phyloP scores from a whole-genome alignment of 2,888 invertebrate species.

The Margaritifera margaritifera region DNA sequence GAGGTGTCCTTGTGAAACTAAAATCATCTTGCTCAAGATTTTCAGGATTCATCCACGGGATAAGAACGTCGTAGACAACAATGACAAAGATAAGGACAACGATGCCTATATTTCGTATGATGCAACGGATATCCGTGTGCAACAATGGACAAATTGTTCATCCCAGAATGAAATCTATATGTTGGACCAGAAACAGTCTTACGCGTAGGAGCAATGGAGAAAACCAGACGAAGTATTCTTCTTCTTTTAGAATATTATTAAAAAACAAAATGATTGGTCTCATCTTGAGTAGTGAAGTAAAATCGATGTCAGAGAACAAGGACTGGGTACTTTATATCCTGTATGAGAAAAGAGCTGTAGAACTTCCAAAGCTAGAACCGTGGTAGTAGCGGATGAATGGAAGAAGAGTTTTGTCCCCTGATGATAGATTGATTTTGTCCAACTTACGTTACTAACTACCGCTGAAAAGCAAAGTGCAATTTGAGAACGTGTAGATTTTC shows the following conservation, averaged over 20 bases:
- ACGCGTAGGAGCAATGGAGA: constrained; percentile 29
- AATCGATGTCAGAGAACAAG: constrained; percentile 35
- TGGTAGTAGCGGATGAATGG: constrained; percentile 33
- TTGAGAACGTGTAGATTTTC: too few species aligned
- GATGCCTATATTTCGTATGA: constrained; percentile 39
- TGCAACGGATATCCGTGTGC: constrained; percentile 35
- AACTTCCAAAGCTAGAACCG: constrained; percentile 28
- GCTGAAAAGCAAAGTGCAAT: background rate
- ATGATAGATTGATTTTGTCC: constrained; percentile 38
- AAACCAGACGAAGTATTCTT: constrained; percentile 32
- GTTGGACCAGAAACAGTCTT: constrained; percentile 22
- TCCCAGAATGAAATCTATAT: constrained; percentile 20
- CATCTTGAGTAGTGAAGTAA: constrained; percentile 34
- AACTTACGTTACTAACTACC: constrained; percentile 44
- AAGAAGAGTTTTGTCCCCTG: constrained; percentile 28
- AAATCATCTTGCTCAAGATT: constrained; percentile 34
- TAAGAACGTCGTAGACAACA: constrained; percentile 27
- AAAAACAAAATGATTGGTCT: constrained; percentile 31
- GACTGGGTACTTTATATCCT: constrained; percentile 38
- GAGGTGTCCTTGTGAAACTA: constrained; percentile 45
- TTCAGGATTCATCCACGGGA: constrained; percentile 42
- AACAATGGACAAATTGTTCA: constrained; percentile 39
- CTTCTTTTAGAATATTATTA: constrained; percentile 32
- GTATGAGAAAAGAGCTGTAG: constrained; percentile 28
- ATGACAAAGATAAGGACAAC: constrained; percentile 1